Conservation (phyloP, 2,797 vertebrate species). For the Poecilia wingei region DNA sequence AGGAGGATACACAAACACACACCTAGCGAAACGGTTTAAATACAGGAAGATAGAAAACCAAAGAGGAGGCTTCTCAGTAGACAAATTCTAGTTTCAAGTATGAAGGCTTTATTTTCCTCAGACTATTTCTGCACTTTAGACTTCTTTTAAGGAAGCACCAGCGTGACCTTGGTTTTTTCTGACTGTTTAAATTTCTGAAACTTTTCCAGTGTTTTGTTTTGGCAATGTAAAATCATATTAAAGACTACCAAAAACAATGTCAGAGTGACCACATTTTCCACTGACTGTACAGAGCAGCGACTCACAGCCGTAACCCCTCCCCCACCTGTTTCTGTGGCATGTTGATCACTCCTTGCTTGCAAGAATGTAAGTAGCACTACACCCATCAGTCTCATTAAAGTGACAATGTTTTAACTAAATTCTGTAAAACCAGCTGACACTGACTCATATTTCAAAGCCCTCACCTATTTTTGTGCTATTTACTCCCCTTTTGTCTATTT, state of each 20-base stretch:
- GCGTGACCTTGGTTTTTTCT: not conserved
- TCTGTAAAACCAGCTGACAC: not conserved
- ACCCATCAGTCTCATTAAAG: not conserved
- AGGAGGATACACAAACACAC: conserved; percentile 37
- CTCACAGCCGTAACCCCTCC: not conserved
- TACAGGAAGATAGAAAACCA: conserved; percentile 22
- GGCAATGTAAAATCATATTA: not conserved
- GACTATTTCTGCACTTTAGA: not conserved
- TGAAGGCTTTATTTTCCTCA: not conserved
- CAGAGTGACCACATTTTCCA: not conserved
- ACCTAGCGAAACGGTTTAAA: not conserved
- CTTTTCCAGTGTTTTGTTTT: not conserved
- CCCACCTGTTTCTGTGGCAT: not conserved
- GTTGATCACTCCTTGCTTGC: not conserved
- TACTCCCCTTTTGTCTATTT: not conserved
- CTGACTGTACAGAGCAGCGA: not conserved
- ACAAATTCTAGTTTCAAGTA: not conserved
- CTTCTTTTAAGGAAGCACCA: not conserved
- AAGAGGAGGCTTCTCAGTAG: not conserved
- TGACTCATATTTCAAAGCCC: not conserved
- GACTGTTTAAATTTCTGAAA: not conserved
- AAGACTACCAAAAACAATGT: not conserved
- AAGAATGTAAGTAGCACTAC: not conserved
- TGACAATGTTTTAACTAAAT: not conserved
- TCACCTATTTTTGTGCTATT: not conserved